These are phyloP conservation scores for Pygocentrus nattereri DNA, from an alignment of 2,797 vertebrate genomes.

Conservation along the genomic window DNA sequence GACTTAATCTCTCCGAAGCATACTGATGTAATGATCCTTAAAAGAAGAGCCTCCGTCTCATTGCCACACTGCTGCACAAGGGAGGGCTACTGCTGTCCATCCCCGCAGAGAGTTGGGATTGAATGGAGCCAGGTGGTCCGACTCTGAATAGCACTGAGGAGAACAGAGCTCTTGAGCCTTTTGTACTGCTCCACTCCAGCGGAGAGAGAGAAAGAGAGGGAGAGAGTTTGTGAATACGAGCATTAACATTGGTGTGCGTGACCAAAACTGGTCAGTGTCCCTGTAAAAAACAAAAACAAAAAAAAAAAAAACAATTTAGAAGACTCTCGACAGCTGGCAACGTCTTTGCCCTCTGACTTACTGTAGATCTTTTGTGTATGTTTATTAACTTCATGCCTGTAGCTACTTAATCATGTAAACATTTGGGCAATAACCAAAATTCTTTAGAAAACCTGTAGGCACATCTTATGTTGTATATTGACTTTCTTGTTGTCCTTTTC, in stretches of 20 bases:
- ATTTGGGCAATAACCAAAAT: background rate
- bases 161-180: constrained; percentile 38
- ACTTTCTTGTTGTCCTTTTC: background rate
- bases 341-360: constrained; percentile 11
- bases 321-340: constrained; percentile 31
- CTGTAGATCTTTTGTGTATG: background rate
- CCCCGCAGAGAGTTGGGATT: constrained; percentile 29
- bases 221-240: background rate
- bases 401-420: background rate
- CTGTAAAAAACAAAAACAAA: too few relatives aligned
- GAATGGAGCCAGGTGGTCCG: constrained; percentile 55
- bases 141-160: constrained; percentile 42
- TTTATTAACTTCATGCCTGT: background rate
- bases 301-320: constrained; percentile 10
- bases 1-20: constrained; percentile 9
- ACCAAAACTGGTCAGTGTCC: constrained; percentile 26
- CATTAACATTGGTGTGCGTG: constrained; percentile 19
- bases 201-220: constrained; percentile 21
- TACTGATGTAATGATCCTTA: background rate
- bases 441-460: background rate
- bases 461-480: background rate
- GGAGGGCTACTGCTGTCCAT: background rate
- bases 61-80: constrained; percentile 23
- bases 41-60: background rate
- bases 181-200: constrained; percentile 49